phyloP scores from a whole-genome alignment of 2,888 invertebrate genomes.

The Trichopoda pennipes region DNA sequence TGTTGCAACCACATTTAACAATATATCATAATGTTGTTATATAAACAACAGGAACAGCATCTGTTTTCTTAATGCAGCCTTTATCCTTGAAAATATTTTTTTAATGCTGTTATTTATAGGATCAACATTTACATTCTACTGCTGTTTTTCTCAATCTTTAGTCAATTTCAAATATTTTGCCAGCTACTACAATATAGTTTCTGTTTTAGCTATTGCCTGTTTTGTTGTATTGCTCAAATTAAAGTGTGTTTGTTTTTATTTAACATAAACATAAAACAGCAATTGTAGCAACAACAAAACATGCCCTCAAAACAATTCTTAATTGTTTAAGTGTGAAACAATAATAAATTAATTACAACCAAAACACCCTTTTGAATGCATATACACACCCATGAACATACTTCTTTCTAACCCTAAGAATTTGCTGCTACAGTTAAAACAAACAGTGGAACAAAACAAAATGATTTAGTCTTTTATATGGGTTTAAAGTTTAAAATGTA shows the following conservation, averaged over 20 bases:
- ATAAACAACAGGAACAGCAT: conserved; percentile 60
- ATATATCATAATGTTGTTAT: conserved; percentile 68
- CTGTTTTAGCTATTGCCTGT: conserved; percentile 4
- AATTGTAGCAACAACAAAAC: conserved; percentile 35
- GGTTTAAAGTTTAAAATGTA: too few species aligned
- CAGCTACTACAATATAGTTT: conserved; percentile 14
- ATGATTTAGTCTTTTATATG: too few species aligned
- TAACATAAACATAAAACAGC: conserved; percentile 34
- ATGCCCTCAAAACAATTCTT: conserved; percentile 54
- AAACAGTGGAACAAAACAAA: not conserved
- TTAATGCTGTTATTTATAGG: conserved; percentile 60
- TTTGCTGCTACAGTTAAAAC: not conserved
- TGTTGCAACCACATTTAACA: conserved; percentile 67
- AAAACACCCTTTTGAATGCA: conserved; percentile 65
- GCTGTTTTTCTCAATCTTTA: not conserved
- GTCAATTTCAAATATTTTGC: conserved; percentile 23
- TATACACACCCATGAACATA: not conserved
- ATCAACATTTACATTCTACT: conserved; percentile 3
- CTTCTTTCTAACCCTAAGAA: conserved; percentile 45
- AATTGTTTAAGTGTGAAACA: conserved; percentile 77
- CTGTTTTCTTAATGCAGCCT: conserved; percentile 50
- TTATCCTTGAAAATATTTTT: conserved; percentile 49
- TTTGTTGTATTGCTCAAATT: not conserved
- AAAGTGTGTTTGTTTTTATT: conserved; percentile 8
- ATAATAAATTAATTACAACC: conserved; percentile 79